A percentile compares a stretch with the other conserved stretches of the same genome.
These are phyloP conservation scores for Neoscelio sp. DNA, from an alignment of 2,888 invertebrate species.

Conservation along the genomic window DNA sequence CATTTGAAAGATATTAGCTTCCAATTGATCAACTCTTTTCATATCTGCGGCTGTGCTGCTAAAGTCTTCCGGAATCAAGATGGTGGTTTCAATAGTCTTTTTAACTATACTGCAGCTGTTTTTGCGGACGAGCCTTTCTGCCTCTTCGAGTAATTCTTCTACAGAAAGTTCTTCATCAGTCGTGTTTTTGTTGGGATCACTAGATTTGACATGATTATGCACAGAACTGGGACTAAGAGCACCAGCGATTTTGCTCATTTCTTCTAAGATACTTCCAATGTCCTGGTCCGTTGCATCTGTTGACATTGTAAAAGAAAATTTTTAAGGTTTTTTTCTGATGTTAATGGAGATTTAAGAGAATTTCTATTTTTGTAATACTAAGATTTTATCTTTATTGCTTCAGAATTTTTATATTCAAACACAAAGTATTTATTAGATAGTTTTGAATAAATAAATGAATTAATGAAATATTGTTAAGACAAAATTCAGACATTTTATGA, in stretches of 20 bases:
- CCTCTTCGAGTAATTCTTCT: conserved; percentile 80
- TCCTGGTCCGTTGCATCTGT: conserved; percentile 81
- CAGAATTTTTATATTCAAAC: background rate
- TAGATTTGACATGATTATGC: conserved; percentile 74
- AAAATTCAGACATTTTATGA: background rate
- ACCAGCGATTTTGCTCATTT: conserved; percentile 81
- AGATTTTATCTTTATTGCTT: conserved; percentile 5
- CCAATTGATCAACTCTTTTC: conserved; percentile 74
- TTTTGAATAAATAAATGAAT: background rate
- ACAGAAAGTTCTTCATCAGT: conserved; percentile 80
- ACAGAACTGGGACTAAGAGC: conserved; percentile 77
- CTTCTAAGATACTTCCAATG: conserved; percentile 80
- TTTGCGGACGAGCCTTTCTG: conserved; percentile 78
- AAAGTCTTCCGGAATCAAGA: conserved; percentile 74
- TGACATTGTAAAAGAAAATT: conserved; percentile 10
- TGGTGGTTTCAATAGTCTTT: conserved; percentile 76
- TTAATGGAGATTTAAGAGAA: background rate
- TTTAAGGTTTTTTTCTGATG: background rate
- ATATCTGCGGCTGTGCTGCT: conserved; percentile 65
- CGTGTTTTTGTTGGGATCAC: conserved; percentile 72
- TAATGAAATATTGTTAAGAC: background rate
- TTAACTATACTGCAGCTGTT: conserved; percentile 77
- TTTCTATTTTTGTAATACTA: no score
- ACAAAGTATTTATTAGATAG: no score
- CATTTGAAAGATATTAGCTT: conserved; percentile 79